These are phyloP conservation scores for Xenopus tropicalis DNA, from an alignment of 2,113 vertebrate genomes.

Conservation along the genomic window DNA sequence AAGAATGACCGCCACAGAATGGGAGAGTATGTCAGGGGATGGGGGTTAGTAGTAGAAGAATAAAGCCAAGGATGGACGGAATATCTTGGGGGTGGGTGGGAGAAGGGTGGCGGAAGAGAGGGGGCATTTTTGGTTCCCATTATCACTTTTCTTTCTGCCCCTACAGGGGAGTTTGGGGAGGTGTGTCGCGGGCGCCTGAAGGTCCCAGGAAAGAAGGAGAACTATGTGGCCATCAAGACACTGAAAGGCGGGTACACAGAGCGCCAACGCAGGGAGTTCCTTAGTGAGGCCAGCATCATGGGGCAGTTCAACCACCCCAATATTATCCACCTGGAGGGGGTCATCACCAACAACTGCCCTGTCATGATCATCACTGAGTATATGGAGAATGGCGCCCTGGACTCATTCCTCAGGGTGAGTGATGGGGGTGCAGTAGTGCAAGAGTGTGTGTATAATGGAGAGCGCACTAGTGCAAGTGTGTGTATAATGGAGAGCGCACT, in stretches of 20 bases:
- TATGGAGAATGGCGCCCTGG: conserved; percentile 96
- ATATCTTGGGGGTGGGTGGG: not conserved
- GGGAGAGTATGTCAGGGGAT: too few species aligned
- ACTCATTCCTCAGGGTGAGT: conserved; percentile 87
- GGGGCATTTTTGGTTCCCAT: not conserved
- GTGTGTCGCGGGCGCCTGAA: conserved; percentile 87
- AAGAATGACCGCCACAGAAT: too few species aligned
- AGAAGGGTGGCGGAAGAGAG: not conserved
- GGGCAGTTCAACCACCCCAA: conserved; percentile 97
- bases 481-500: too few species aligned
- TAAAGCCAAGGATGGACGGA: not conserved
- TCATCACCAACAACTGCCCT: conserved; percentile 86
- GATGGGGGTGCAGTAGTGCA: not conserved
- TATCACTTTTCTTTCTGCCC: conserved; percentile 31
- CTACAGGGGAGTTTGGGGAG: conserved; percentile 87
- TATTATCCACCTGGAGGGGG: conserved; percentile 89
- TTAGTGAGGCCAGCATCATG: conserved; percentile 92
- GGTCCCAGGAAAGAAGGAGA: conserved; percentile 85
- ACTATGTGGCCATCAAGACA: conserved; percentile 89
- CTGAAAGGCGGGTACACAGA: conserved; percentile 89
- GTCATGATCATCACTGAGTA: conserved; percentile 95
- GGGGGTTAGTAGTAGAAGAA: too few species aligned
- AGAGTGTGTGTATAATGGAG: not conserved
- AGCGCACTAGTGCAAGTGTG: too few species aligned
- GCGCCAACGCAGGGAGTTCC: conserved; percentile 83